Conservation (phyloP, 2,113 vertebrate genomes). For the Pyrgilauda ruficollis region DNA sequence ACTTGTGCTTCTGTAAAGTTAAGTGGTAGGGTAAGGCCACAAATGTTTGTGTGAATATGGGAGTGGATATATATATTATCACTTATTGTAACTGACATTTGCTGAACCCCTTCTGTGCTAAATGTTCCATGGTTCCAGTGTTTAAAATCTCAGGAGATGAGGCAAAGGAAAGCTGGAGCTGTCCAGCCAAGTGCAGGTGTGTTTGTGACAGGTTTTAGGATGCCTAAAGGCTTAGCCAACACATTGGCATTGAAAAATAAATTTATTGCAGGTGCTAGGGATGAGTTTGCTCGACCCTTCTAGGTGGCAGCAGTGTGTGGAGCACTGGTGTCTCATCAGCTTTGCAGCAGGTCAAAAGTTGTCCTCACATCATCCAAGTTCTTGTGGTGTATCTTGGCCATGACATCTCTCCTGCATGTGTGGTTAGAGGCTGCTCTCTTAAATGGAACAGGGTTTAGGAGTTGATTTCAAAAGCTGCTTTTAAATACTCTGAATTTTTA, state of each 20-base stretch:
- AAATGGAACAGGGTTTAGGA: not conserved
- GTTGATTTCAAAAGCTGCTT: not conserved
- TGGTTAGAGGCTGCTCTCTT: not conserved
- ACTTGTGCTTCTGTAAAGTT: not conserved
- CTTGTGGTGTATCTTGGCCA: accelerated
- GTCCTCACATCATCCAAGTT: accelerated
- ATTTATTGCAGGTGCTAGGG: not conserved
- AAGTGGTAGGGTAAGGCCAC: not conserved
- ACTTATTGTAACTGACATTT: not conserved
- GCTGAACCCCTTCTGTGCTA: not conserved
- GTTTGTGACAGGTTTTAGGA: not conserved
- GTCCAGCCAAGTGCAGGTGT: not conserved
- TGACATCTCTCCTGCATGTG: accelerated
- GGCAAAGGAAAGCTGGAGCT: not conserved
- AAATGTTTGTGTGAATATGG: not conserved
- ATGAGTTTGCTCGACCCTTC: accelerated
- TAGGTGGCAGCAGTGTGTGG: not conserved
- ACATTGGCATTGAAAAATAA: accelerated
- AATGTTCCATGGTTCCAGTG: not conserved
- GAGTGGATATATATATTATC: not conserved
- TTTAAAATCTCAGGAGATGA: not conserved
- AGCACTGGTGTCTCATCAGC: not conserved
- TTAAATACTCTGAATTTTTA: not conserved
- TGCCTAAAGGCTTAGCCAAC: not conserved
- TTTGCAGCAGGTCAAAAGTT: not conserved